Base-by-base conservation (phyloP, 2,113 vertebrate genomes). In the Petrocephalus zakoni region DNA sequence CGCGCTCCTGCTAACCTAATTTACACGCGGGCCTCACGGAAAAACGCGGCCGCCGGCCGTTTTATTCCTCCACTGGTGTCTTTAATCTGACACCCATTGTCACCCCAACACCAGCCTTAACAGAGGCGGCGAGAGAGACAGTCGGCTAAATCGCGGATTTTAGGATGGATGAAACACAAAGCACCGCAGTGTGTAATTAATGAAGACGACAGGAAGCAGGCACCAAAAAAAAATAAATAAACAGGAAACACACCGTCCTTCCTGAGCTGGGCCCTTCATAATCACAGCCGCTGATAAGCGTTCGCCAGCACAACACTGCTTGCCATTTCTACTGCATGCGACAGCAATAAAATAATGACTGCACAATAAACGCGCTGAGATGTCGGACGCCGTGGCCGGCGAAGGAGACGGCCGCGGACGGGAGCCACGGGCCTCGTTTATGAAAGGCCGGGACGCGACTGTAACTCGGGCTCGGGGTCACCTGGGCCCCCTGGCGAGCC, bases 1-100 rank as follows among this genome's bases (percentile, higher is more conserved):
- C 94, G 94, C 94, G 95, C 95, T 90, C 90, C 89, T 88, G 89
- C 95, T 93, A 94, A 95, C 94, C 96, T 96, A 95, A 96, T 96
- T 96, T 96, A 90, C 94, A 95, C 95, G 94, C 95, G 94, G 68
- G 42, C 87, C 87, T 25, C 15, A 19, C 46, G 87, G 13, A 87
- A 72, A 88, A 49, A 87, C 10, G 9, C 19, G 21, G 19, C 25
- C 29, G 51, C 29, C 19, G 46, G 25, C 47, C 75, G 9, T 56
- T 81, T 78, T 19, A 42, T 29, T 47, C 22, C 25, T n/a, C 47
- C 51, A 17, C 4, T 52, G 19, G 86, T 25, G 25, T 87, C 34
- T 55, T 55, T 88, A 46, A 82, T 55, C 22, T 78, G 75, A 52
- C 29, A 22, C 53, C 34, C 85, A 42, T 42, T 11, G 11, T 17